phyloP scores from a whole-genome alignment of 2,888 invertebrate species.

The Epinotia nisella region DNA sequence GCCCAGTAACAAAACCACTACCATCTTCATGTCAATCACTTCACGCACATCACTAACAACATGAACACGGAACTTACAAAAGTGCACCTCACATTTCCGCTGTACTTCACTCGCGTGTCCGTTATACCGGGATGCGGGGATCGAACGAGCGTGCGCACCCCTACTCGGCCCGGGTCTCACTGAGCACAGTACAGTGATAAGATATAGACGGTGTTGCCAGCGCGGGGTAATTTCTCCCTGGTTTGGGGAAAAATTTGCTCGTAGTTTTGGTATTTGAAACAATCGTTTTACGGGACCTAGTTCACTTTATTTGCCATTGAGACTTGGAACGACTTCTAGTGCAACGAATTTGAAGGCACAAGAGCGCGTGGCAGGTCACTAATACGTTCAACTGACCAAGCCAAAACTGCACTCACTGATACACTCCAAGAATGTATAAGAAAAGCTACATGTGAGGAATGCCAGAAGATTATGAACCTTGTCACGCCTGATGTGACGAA shows the following conservation, averaged over 20 bases:
- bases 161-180: background rate
- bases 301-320: too few species aligned
- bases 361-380: too few species aligned
- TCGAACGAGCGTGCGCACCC: slow-evolving; percentile 22
- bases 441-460: too few species aligned
- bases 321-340: too few species aligned
- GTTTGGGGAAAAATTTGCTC: background rate
- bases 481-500: too few species aligned
- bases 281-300: too few species aligned
- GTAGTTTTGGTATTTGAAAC: too few species aligned
- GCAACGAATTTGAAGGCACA: too few species aligned
- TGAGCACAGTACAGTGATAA: slow-evolving; percentile 33
- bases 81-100: slow-evolving; percentile 32
- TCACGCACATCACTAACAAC: slow-evolving; percentile 36
- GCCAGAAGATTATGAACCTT: too few species aligned
- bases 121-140: background rate
- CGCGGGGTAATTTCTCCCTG: background rate
- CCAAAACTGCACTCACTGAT: too few species aligned
- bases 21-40: slow-evolving; percentile 55
- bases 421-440: too few species aligned
- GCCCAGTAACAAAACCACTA: slow-evolving; percentile 61
- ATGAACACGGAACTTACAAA: slow-evolving; percentile 17
- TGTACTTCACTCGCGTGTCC: background rate
- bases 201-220: slow-evolving; percentile 35
- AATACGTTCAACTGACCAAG: too few species aligned